phyloP scores from a whole-genome alignment of 2,888 invertebrate species.

The Ennomos quercinarius region DNA sequence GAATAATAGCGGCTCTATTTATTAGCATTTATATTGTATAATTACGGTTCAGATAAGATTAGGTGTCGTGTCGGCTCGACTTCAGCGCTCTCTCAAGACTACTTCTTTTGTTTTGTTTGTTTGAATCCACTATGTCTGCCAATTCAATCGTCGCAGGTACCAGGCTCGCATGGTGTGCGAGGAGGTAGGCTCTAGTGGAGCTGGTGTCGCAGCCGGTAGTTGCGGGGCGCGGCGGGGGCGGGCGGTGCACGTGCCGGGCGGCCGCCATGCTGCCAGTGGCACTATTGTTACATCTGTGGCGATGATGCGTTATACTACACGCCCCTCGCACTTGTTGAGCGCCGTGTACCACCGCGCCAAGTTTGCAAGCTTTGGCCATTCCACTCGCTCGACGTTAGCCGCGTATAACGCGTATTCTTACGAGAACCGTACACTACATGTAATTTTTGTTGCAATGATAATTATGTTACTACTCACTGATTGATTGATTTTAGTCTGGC shows the following conservation, averaged over 20 bases:
- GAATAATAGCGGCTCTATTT: slow-evolving; percentile 6
- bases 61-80: slow-evolving; percentile 4
- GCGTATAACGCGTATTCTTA: slow-evolving; percentile 57
- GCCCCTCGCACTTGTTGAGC: slow-evolving; percentile 79
- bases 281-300: too few relatives aligned
- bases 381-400: slow-evolving; percentile 39
- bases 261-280: slow-evolving; percentile 70
- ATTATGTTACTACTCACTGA: too few relatives aligned
- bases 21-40: slow-evolving; percentile 9
- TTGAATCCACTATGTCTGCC: slow-evolving; percentile 78
- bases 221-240: slow-evolving; percentile 46
- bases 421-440: slow-evolving; percentile 45
- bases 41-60: not conserved
- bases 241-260: slow-evolving; percentile 77
- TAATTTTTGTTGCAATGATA: too few relatives aligned
- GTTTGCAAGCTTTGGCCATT: slow-evolving; percentile 45
- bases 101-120: slow-evolving; percentile 51
- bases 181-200: slow-evolving; percentile 57
- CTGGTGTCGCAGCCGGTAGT: slow-evolving; percentile 54
- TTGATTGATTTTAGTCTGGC: slow-evolving; percentile 46
- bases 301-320: slow-evolving; percentile 25
- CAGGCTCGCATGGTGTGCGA: slow-evolving; percentile 63
- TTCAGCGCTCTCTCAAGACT: not conserved
- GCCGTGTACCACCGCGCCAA: slow-evolving; percentile 51
- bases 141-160: slow-evolving; percentile 73